Percentiles rank a stretch among this genome's conserved stretches.
Evolutionary conservation across 2,888 invertebrate genomes (phyloP).

Genomic region (Drosophila merina): DNA sequence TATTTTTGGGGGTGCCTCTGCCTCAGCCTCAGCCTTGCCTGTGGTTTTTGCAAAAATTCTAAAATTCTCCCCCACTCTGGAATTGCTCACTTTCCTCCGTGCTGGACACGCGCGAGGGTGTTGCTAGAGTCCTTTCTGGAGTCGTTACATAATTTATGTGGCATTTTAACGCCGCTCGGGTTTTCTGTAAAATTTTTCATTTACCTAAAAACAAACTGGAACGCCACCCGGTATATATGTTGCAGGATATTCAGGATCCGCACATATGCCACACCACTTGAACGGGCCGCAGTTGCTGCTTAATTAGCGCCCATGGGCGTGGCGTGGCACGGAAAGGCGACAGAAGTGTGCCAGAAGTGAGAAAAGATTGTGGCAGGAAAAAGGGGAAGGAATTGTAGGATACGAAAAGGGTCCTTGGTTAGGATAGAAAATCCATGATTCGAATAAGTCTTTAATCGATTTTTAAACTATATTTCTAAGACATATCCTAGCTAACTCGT

Average conservation of each 20-base stretch:
- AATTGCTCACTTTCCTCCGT: conserved; percentile 47
- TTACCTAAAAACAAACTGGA: conserved; percentile 35
- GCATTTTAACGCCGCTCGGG: conserved; percentile 69
- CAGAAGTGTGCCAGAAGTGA: conserved; percentile 66
- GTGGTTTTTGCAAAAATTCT: conserved; percentile 48
- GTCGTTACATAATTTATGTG: conserved; percentile 72
- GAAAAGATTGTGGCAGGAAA: conserved; percentile 14
- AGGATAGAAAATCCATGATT: no score
- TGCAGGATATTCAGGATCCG: conserved; percentile 42
- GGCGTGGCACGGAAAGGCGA: conserved; percentile 36
- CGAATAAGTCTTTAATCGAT: no score
- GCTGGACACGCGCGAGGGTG: conserved; percentile 54
- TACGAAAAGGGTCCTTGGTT: no score
- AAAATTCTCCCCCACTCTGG: conserved; percentile 36
- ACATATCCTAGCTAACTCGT: conserved; percentile 12
- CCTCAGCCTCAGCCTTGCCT: conserved; percentile 14
- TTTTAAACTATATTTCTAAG: background rate
- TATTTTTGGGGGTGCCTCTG: conserved; percentile 30
- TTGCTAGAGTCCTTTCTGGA: conserved; percentile 13
- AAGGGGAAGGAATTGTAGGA: conserved; percentile 1
- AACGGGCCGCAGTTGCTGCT: conserved; percentile 54
- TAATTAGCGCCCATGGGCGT: conserved; percentile 55
- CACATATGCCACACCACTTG: conserved; percentile 39
- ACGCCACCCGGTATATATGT: conserved; percentile 32
- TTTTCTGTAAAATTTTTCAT: conserved; percentile 52